Evolutionary conservation across 2,113 vertebrate species (phyloP).

Genomic region (Enhydra lutris): DNA sequence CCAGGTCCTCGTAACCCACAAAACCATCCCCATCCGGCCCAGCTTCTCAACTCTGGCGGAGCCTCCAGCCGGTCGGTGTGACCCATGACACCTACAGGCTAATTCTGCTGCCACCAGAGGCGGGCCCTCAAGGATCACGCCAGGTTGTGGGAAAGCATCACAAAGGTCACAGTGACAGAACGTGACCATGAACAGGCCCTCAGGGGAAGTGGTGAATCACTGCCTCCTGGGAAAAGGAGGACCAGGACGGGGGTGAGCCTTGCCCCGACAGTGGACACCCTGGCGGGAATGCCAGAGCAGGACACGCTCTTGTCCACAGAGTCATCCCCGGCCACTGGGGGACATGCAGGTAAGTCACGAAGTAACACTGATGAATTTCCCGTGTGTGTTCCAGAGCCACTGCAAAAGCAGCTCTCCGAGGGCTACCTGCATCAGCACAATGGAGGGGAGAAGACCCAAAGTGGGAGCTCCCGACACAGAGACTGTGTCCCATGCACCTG

Average conservation of each 20-base stretch:
- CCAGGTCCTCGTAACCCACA: not conserved
- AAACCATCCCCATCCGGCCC: not conserved
- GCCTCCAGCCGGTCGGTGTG: rapidly evolving
- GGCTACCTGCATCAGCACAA: not conserved
- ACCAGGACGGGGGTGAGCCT: not conserved
- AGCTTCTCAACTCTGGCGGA: not conserved
- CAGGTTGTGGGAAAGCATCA: not conserved
- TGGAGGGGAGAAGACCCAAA: not conserved
- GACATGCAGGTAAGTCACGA: not conserved
- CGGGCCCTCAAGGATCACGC: rapidly evolving
- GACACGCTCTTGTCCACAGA: not conserved
- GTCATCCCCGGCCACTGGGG: not conserved
- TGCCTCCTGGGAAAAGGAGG: not conserved
- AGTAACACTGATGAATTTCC: not conserved
- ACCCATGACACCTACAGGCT: not conserved
- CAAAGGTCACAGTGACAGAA: not conserved
- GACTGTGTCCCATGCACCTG: rapidly evolving
- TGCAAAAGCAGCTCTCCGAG: not conserved
- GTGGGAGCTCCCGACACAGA: not conserved
- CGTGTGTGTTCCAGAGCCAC: not conserved
- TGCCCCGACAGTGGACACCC: not conserved
- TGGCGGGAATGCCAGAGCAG: not conserved
- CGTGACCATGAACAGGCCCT: not conserved
- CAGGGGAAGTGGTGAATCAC: not conserved
- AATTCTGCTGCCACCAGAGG: not conserved